Evolutionary conservation across 2,113 vertebrate species (phyloP).

Genomic region (Podarcis raffonei): DNA sequence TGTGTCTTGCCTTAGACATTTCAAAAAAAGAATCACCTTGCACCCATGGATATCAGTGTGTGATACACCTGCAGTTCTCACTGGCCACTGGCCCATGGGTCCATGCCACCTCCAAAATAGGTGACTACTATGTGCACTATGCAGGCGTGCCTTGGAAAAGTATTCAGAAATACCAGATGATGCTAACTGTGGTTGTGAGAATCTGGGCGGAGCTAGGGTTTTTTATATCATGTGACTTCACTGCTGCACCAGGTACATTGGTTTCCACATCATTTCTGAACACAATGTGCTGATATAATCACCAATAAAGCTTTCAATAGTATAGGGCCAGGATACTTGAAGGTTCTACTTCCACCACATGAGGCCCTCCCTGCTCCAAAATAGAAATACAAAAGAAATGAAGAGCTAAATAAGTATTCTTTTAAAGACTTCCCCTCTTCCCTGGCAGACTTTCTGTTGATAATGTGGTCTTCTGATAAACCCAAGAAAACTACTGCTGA

Average conservation of each 20-base stretch:
- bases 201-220: neutral
- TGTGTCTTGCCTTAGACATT: conserved; percentile 47
- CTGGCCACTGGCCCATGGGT: neutral
- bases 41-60: neutral
- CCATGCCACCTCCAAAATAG: neutral
- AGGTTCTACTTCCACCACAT: neutral
- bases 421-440: neutral
- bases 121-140: neutral
- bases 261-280: neutral
- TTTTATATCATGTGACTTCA: neutral
- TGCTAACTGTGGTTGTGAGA: neutral
- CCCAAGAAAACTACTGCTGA: neutral
- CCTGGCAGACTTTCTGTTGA: neutral
- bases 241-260: neutral
- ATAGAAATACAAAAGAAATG: no score
- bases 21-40: conserved; percentile 20
- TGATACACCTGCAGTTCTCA: neutral
- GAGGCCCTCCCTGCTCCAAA: neutral
- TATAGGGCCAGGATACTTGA: neutral
- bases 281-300: neutral
- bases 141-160: neutral
- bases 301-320: neutral
- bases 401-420: no score
- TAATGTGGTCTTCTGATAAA: neutral
- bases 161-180: neutral